Evolutionary conservation across 2,797 vertebrate species (phyloP), one percentile per base, ranked within the genome.

Genomic region (Prionace glauca): DNA sequence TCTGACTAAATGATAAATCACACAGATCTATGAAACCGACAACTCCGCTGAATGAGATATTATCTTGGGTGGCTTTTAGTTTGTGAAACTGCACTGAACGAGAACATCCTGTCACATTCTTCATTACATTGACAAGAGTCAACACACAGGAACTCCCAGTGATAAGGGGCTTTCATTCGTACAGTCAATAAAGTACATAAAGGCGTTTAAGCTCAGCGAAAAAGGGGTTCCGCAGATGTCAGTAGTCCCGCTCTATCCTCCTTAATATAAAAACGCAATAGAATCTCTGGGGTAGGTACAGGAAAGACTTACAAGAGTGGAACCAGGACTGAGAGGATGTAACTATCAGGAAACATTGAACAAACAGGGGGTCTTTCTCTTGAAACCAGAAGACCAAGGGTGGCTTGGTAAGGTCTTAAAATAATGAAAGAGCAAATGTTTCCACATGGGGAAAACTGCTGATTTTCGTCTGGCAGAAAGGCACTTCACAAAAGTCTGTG

Each of bases 1-100:
- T 71, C 67, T 67, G 91, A 94, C 91, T 69, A 26, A 71, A 94
- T 41, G 91, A 94, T 67, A 71, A 94, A 90, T 84, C 29, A 32
- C 50, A 14, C 50, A 90, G 56, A 90, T 90, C 87, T 90, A 12
- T 32, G 50, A 90, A 90, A 90, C 56, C 56, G 29, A 90, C 87
- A 62, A 32, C 56, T 90, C 5, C 12, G 7, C 56, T 62, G 56
- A 90, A 90, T 90, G 26, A 56, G 56, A 62, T 90, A 60, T 90
- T 90, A 90, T 90, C 87, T 62, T 29, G 87, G 56, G 87, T 62
- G 56, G 87, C 32, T 90, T 88, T 90, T 62, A 62, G 87, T 90
- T 90, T 90, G 29, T 62, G 26, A 90, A 60, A 62, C 14, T 32
- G 14, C 26, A 62, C 32, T 62, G 87, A 32, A 62, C 87, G 1